Base-by-base conservation (phyloP, 1,140 invertebrate genomes). In the Stratiolaelaps scimitus region DNA sequence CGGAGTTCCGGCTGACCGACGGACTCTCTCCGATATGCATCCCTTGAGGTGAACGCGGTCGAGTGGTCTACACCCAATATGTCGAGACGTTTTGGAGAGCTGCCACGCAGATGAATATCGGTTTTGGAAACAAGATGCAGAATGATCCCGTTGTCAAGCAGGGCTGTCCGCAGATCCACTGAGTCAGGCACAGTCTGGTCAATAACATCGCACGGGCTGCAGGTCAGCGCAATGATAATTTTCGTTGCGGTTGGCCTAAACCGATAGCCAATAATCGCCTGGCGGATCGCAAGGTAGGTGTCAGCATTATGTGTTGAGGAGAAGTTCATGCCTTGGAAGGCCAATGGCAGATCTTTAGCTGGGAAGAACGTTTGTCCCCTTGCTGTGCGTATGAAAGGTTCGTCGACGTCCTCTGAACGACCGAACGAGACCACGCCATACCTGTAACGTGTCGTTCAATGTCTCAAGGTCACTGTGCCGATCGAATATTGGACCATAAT, bases 31-130 rank as follows among this genome's bases (percentile, higher is more conserved):
- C 68, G 69, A 4, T 40, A 65, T 1, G 68, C 65, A 43, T 69
- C 68, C 53, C 65, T 70, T 6, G 53, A 20, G 64, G 65, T 68
- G 44, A 64, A 70, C 10, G 66, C 68, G 1, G 66, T 69, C 26
- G 64, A 67, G 6, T 66, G 47, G 65, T 69, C 69, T 29, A 56
- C 47, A 48, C 69, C 68, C 15, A 60, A 34, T 17, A 60, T 23
- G 4, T 15, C 26, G 13, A 34, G 53, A 10, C 10, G 26, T 34
- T 26, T 60, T 60, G 4, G 26, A 6, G 53, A 17, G 34, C 34
- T 26, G 15, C 53, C 53, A 6, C 53, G 53, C 34, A 34, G 15
- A 15, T 26, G 26, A 26, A 60, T 34, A 2, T 26, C 34, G 53
- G 26, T 34, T 60, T 34, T 26, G 20, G 26, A 29, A 17, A 60